Base-by-base conservation (phyloP, 2,113 vertebrate genomes). In the Zosterops lateralis region DNA sequence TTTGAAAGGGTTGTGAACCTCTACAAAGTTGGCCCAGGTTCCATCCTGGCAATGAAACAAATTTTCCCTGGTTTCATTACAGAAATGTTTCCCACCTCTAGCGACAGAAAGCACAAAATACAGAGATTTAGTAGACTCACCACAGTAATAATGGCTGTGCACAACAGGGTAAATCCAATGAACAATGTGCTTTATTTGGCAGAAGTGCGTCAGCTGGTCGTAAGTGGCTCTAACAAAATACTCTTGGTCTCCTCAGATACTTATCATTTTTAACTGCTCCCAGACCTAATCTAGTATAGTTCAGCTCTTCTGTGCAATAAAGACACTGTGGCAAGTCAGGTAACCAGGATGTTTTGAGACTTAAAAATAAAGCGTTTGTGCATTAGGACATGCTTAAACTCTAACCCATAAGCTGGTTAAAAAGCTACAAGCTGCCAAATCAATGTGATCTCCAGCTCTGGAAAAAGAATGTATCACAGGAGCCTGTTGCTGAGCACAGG, bases 111-210 rank as follows among this genome's bases (percentile, higher is more conserved):
- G 79, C 75, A 75, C 75, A 84, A 94, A 95, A 90, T 78, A 92
- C 85, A 94, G 90, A 88, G 90, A 95, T 96, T 96, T 95, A 96
- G 94, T 96, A 95, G 92, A 95, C 90, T 95, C 90, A 38, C 96
- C 90, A 93, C 94, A 86, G 94, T 92, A 95, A 94, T 95, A 96
- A 95, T 92, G 90, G 94, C 93, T 81, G 84, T 82, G 92, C 84
- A 92, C 81, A 91, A 81, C 68, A 92, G 94, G 95, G 65, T 48
- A 91, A 87, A 92, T 75, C 89, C 84, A 93, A 92, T 95, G 93
- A 93, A 93, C 87, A 94, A 75, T 70, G 93, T 32, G 68, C 45
- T 94, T 90, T 94, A 87, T 96, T 96, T 90, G 93, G 87, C 70
- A 92, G 83, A 96, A 94, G 80, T 95, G 89, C 24, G 32, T 82